Conservation (phyloP, 2,113 vertebrate species). For the Limanda limanda region DNA sequence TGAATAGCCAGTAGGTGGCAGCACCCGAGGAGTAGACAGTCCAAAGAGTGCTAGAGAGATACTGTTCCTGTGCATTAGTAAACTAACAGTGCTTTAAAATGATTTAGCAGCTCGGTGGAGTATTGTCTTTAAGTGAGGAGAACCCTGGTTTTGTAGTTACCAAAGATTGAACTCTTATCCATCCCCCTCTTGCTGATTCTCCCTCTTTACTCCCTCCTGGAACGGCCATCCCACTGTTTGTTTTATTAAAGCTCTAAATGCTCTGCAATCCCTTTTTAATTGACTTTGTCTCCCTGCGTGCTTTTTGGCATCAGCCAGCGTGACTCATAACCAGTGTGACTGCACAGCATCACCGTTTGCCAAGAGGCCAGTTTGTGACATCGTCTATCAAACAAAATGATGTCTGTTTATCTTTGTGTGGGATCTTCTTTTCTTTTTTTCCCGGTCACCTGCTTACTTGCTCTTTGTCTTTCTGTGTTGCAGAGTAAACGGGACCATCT, state of each 20-base stretch:
- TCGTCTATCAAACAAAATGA: conserved; percentile 75
- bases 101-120: conserved; percentile 9
- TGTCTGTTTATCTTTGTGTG: conserved; percentile 68
- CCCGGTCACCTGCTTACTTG: conserved; percentile 48
- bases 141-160: conserved; percentile 12
- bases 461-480: conserved; percentile 60
- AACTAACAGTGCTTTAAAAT: conserved; percentile 4
- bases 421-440: conserved; percentile 19
- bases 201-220: conserved; percentile 23
- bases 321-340: conserved; percentile 62
- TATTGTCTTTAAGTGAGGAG: conserved; percentile 24
- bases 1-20: conserved; percentile 78
- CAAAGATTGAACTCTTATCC: conserved; percentile 6
- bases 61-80: conserved; percentile 23
- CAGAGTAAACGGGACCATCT: conserved; percentile 99
- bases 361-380: conserved; percentile 68
- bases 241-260: conserved; percentile 79
- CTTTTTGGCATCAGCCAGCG: conserved; percentile 66
- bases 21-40: conserved; percentile 45
- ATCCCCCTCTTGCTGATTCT: conserved; percentile 16
- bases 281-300: conserved; percentile 74
- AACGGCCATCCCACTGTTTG: conserved; percentile 65
- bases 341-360: conserved; percentile 62
- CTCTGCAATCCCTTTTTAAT: conserved; percentile 81
- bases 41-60: conserved; percentile 5